Base-by-base conservation (phyloP, 2,113 vertebrate genomes). In the Solea solea region DNA sequence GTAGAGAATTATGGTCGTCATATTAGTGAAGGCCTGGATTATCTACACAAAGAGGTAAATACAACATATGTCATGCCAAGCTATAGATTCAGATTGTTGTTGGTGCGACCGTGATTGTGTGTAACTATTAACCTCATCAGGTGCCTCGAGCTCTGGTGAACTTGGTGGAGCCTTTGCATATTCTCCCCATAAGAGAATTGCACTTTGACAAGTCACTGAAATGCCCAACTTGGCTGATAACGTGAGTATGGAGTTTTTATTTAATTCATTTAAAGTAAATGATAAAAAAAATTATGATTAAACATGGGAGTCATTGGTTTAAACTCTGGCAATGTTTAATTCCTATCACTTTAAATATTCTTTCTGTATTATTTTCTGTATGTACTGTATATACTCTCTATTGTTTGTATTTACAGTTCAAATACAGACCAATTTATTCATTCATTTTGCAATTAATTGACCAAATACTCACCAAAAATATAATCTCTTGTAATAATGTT, bases 81-180 rank as follows among this genome's bases (percentile, higher is more conserved):
- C 21, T 54, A 39, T 4, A 6, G 3, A 67, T 12, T 0, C 12
- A 34, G 27, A 6, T 21, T 53, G 1, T 9, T 45, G 9, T 28
- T 8, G 13, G 41, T 60, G 21, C 57, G 15, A n/a, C 39, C n/a
- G 11, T 45, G 4, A 1, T 52, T 54, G 16, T 58, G 21, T 8
- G 6, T 76, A 40, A 82, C 25, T 13, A 6, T 55, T 8, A 5
- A 83, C 27, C 74, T 15, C 52, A 13, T 13, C 83, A 98, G 97
- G 94, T 97, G 52, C 97, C 97, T 0, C 94, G 91, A 70, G 94
- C 94, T 61, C 86, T 97, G 56, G 95, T 98, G 78, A 98, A 94
- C 84, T 86, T 98, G 3, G 79, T 97, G 58, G 92, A 95, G n/a
- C 91, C 94, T 70, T 60, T 93, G 44, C 84, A 93, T 65, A 84